A percentile compares a stretch with the other conserved stretches of the same genome.
Conservation (phyloP, 2,888 invertebrate species). For the Cybosia mesomella region DNA sequence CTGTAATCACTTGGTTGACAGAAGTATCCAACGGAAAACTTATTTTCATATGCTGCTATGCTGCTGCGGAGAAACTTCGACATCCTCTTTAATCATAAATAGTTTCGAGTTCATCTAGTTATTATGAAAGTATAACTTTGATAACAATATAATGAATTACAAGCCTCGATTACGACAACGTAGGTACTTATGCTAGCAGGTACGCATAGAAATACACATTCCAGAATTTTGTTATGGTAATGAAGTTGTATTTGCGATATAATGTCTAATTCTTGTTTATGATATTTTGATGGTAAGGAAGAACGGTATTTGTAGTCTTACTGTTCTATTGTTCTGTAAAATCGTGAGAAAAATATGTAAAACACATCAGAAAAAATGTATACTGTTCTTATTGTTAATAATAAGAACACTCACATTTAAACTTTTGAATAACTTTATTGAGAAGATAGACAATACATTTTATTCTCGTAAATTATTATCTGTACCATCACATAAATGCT, state of each 20-base stretch:
- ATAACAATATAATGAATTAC: neutral
- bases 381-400: neutral
- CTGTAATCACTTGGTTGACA: neutral
- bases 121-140: neutral
- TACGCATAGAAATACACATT: conserved; percentile 29
- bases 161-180: conserved; percentile 31
- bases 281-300: conserved; percentile 53
- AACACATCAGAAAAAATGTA: neutral
- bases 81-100: conserved; percentile 37
- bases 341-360: conserved; percentile 60
- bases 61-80: too few species aligned
- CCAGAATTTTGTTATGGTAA: conserved; percentile 41
- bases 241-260: conserved; percentile 46
- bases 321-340: conserved; percentile 53
- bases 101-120: conserved; percentile 45
- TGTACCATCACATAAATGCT: conserved; percentile 28
- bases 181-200: conserved; percentile 14
- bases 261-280: conserved; percentile 60
- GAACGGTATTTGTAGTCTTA: conserved; percentile 64
- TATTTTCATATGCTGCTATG: conserved; percentile 19
- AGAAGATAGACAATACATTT: neutral
- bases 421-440: neutral
- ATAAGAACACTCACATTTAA: neutral
- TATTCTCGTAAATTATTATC: conserved; percentile 7
- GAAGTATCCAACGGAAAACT: conserved; percentile 22